Base-by-base conservation (phyloP, 2,113 vertebrate genomes). In the Azemiops feae region DNA sequence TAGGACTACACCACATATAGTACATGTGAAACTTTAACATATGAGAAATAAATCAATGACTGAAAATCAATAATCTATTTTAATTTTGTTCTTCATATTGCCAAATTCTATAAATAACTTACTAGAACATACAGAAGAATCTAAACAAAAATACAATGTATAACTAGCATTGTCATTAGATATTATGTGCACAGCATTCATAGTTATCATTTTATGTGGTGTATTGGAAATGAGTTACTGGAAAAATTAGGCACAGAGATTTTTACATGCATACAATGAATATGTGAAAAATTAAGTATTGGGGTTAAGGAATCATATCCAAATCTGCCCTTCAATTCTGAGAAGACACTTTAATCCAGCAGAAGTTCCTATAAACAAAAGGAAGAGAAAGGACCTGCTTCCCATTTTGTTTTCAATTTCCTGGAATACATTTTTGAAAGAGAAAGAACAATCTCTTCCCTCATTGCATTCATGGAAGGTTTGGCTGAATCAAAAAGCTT, bases 191-290 rank as follows among this genome's bases (percentile, higher is more conserved):
- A 95, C 94, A 55, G 90, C 14, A 91, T 0, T 0, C 2, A 64
- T 30, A 86, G 39, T 86, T 57, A 85, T 52, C 64, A 25, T 89
- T 93, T 95, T 91, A 90, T 64, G 27, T 10, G 92, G 43, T 92
- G 95, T 60, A 92, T 30, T 55, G 90, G 55, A 74, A 92, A 92
- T 94, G 74, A 74, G 52, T 85, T 27, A 91, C 14, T 47, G 54
- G 34, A 91, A 88, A n/a, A 14, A 90, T 60, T 5, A 45, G 11
- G n/a, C 0, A 1, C 50, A 5, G 30, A 87, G 52, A 22, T 88
- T 58, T 34, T 54, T 22, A 52, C 25, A 23, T 55, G 22, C 0
- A 4, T 64, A 93, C 81, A 88, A 92, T 34, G 45, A 92, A 5
- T 55, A 53, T 45, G 30, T 86, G 27, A 95, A 58, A 60, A 47